Percentiles rank a stretch among this genome's conserved stretches.
phyloP scores from a whole-genome alignment of 2,797 vertebrate species.

The Leontocebus nigricollis region DNA sequence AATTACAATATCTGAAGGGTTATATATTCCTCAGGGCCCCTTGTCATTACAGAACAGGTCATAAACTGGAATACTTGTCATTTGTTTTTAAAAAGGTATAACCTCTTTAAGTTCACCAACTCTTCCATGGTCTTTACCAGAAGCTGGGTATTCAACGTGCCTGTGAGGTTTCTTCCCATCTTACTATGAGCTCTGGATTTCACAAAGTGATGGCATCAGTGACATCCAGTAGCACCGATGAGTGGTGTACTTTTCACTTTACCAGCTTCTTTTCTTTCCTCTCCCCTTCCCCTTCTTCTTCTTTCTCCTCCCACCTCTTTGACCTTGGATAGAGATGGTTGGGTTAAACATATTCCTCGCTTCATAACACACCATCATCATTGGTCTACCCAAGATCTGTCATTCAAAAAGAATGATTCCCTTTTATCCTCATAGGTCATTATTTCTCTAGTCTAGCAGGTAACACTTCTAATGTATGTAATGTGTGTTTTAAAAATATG shows the following conservation, averaged over 20 bases:
- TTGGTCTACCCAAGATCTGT: neutral
- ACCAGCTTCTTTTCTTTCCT: neutral
- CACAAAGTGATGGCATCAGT: rapidly evolving
- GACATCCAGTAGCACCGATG: too few relatives aligned
- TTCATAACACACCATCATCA: neutral
- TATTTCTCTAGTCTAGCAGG: neutral
- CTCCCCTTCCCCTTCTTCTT: too few relatives aligned
- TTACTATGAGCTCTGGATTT: neutral
- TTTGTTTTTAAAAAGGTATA: neutral
- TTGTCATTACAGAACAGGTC: neutral
- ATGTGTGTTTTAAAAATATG: neutral
- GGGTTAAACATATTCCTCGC: neutral
- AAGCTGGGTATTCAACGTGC: rapidly evolving
- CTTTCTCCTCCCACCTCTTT: neutral
- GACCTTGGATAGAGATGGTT: neutral
- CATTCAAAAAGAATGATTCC: neutral
- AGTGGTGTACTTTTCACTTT: neutral
- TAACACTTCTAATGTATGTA: neutral
- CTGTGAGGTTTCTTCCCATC: neutral
- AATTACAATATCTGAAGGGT: neutral
- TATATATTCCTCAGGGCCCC: neutral
- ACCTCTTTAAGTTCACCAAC: neutral
- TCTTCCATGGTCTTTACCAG: neutral
- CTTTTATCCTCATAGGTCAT: neutral
- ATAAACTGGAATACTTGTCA: neutral